These are phyloP conservation scores for Acanthochromis polyacanthus DNA, from an alignment of 2,113 vertebrate genomes.

Conservation along the genomic window DNA sequence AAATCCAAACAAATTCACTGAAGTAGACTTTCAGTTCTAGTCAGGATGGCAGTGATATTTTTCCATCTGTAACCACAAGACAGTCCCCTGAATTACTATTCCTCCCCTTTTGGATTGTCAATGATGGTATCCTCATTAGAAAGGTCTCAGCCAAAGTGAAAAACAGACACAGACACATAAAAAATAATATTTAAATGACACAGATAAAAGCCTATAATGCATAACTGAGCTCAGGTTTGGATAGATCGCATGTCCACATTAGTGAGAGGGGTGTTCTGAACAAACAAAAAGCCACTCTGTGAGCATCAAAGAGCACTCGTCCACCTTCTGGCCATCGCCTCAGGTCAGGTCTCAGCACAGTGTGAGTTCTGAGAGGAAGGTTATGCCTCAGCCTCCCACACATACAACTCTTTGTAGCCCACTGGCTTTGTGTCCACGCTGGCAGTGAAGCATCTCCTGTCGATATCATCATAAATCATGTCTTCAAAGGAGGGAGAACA, in stretches of 20 bases:
- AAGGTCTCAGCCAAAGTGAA: not conserved
- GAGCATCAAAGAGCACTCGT: slow-evolving; percentile 31
- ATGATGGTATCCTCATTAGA: slow-evolving; percentile 27
- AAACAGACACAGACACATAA: slow-evolving; percentile 7
- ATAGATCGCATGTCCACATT: not conserved
- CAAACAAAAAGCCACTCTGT: slow-evolving; percentile 13
- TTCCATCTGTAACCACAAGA: slow-evolving; percentile 29
- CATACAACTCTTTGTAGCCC: slow-evolving; percentile 69
- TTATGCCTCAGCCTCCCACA: slow-evolving; percentile 10
- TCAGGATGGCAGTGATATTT: slow-evolving; percentile 1
- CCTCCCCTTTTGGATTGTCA: slow-evolving; percentile 2
- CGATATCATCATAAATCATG: slow-evolving; percentile 67
- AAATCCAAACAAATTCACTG: slow-evolving; percentile 16
- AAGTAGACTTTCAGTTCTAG: slow-evolving; percentile 25
- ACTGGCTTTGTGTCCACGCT: slow-evolving; percentile 55
- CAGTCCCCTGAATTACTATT: slow-evolving; percentile 27
- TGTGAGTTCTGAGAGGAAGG: slow-evolving; percentile 36
- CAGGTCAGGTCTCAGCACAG: slow-evolving; percentile 48
- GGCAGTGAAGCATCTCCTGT: slow-evolving; percentile 51
- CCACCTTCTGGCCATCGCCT: slow-evolving; percentile 23
- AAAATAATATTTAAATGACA: not conserved
- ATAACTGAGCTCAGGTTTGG: not conserved
- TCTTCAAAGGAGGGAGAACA: slow-evolving; percentile 57
- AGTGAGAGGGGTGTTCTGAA: not conserved
- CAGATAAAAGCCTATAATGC: not conserved